These are phyloP conservation scores for Morphnarchus princeps DNA, from an alignment of 2,113 vertebrate species.

Conservation along the genomic window DNA sequence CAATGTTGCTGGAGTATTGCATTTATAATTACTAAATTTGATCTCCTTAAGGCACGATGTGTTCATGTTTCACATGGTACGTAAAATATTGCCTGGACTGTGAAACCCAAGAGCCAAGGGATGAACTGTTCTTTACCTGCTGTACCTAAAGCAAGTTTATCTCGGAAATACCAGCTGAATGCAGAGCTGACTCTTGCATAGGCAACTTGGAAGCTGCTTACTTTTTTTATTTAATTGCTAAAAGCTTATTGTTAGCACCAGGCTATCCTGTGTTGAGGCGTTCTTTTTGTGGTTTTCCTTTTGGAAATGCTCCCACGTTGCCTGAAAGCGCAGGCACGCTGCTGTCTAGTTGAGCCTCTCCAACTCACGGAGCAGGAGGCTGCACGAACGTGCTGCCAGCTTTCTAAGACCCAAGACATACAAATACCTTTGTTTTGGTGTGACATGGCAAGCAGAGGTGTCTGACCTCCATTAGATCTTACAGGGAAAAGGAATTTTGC, in stretches of 20 bases:
- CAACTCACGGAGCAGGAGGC: background rate
- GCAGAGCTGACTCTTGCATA: background rate
- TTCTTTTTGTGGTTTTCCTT: constrained; percentile 7
- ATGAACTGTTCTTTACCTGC: background rate
- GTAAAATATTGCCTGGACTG: background rate
- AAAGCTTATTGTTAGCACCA: background rate
- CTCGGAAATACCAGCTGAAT: background rate
- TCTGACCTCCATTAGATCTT: background rate
- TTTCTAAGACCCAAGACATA: background rate
- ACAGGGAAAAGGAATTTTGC: background rate
- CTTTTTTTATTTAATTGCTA: background rate
- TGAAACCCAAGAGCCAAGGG: background rate
- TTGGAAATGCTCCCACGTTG: background rate
- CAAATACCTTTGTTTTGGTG: background rate
- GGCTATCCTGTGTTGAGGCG: background rate
- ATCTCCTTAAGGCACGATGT: background rate
- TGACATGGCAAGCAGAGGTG: background rate
- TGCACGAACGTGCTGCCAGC: background rate
- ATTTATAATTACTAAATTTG: background rate
- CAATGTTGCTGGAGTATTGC: background rate
- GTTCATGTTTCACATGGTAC: background rate
- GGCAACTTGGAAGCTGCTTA: background rate
- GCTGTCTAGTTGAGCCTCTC: background rate
- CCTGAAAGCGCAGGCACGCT: background rate
- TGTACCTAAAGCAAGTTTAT: background rate